Conservation (phyloP, 2,888 invertebrate species). For the Metopia argyrocephala region DNA sequence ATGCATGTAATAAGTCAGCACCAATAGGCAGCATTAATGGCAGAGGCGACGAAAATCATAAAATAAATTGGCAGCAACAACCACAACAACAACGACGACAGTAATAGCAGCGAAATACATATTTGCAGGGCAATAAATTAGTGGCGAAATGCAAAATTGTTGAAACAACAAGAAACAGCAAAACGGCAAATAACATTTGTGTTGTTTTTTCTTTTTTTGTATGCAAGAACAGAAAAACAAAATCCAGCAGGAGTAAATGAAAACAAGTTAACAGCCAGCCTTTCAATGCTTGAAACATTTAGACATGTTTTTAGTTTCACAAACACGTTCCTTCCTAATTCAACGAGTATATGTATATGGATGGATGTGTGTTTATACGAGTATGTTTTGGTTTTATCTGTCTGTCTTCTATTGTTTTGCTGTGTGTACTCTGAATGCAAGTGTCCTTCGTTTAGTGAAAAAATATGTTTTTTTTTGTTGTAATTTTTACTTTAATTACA, state of each 20-base stretch:
- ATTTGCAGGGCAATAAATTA: constrained; percentile 50
- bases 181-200: too few species aligned
- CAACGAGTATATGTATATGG: too few species aligned
- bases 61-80: constrained; percentile 25
- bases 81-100: constrained; percentile 34
- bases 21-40: constrained; percentile 18
- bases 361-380: too few species aligned
- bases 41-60: constrained; percentile 29
- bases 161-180: constrained; percentile 10
- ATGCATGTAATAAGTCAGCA: constrained; percentile 27
- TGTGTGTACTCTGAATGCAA: not conserved
- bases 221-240: not conserved
- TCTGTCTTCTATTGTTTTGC: not conserved
- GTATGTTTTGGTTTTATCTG: not conserved
- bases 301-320: not conserved
- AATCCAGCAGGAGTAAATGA: not conserved
- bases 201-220: not conserved
- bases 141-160: constrained; percentile 52
- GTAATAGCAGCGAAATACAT: constrained; percentile 27
- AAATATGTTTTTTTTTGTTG: too few species aligned
- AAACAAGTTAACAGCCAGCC: not conserved
- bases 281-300: constrained; percentile 27
- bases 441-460: not conserved
- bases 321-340: not conserved
- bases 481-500: too few species aligned